phyloP scores from a whole-genome alignment of 1,140 invertebrate species.

The Cephus cinctus region DNA sequence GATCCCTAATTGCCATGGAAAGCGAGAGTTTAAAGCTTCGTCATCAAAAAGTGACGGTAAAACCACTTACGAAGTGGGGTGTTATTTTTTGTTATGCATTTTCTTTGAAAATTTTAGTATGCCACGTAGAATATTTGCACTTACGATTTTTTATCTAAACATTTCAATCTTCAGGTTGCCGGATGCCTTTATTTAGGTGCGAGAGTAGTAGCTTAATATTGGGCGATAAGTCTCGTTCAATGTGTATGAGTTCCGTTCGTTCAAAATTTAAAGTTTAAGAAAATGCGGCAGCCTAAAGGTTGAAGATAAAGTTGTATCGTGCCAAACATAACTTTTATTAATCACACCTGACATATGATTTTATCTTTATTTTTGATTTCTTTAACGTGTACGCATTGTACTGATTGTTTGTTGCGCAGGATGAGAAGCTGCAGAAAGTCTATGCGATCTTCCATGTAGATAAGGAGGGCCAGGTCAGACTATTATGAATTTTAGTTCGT shows the following conservation, averaged over 20 bases:
- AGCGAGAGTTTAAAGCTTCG: conserved; percentile 69
- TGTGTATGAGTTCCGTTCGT: too few species aligned
- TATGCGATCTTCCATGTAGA: conserved; percentile 67
- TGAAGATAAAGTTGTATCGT: background rate
- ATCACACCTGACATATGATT: too few species aligned
- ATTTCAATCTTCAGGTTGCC: too few species aligned
- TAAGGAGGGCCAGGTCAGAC: conserved; percentile 67
- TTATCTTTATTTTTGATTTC: conserved; percentile 1
- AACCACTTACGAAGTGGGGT: background rate
- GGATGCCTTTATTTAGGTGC: too few species aligned
- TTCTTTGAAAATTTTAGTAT: conserved; percentile 5
- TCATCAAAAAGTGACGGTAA: conserved; percentile 60
- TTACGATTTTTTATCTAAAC: too few species aligned
- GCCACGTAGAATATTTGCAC: background rate
- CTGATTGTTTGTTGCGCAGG: conserved; percentile 61
- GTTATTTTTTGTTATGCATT: conserved; percentile 17
- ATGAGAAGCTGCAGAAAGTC: conserved; percentile 63
- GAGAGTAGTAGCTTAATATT: too few species aligned
- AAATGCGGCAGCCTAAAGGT: too few species aligned
- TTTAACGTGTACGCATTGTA: conserved; percentile 19
- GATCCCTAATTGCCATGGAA: conserved; percentile 70
- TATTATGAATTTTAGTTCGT: conserved; percentile 38
- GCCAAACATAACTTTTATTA: background rate
- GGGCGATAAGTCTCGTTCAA: too few species aligned
- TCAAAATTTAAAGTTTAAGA: too few species aligned